phyloP scores from a whole-genome alignment of 2,797 vertebrate genomes.

The Amniataba percoides region DNA sequence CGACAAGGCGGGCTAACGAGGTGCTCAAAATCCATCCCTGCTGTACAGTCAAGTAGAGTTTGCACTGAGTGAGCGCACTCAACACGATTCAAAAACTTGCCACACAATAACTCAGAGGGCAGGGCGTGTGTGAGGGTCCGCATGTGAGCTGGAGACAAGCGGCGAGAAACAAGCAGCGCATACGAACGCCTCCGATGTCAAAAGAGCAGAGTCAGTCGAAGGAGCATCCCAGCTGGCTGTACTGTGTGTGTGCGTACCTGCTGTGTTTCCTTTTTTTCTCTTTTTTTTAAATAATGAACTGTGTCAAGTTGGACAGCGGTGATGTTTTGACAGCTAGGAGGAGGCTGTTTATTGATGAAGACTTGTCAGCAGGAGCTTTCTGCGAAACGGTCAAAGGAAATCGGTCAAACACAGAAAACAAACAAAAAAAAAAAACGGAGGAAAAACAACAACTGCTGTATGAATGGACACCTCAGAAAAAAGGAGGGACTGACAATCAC shows the following conservation, averaged over 20 bases:
- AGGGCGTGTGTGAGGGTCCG: slow-evolving; percentile 47
- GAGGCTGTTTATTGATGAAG: slow-evolving; percentile 50
- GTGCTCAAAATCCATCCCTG: slow-evolving; percentile 62
- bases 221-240: slow-evolving; percentile 56
- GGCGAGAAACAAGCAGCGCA: slow-evolving; percentile 59
- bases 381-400: slow-evolving; percentile 40
- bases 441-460: slow-evolving; percentile 63
- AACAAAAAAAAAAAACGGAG: slow-evolving; percentile 16
- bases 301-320: slow-evolving; percentile 48
- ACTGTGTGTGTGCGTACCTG: slow-evolving; percentile 54
- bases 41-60: slow-evolving; percentile 61
- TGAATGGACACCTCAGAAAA: slow-evolving; percentile 66
- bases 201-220: slow-evolving; percentile 34
- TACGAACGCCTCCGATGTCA: slow-evolving; percentile 56
- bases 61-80: slow-evolving; percentile 55
- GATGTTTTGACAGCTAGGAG: slow-evolving; percentile 40
- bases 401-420: slow-evolving; percentile 34
- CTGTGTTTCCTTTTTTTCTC: slow-evolving; percentile 48
- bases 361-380: slow-evolving; percentile 47
- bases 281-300: slow-evolving; percentile 40
- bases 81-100: slow-evolving; percentile 31
- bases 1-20: slow-evolving; percentile 39
- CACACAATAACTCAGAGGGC: slow-evolving; percentile 65
- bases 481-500: slow-evolving; percentile 83
- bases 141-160: slow-evolving; percentile 54